Percentiles rank a stretch among this genome's conserved stretches.
Evolutionary conservation across 1,140 invertebrate genomes (phyloP).

Genomic region (Frieseomelitta varia): DNA sequence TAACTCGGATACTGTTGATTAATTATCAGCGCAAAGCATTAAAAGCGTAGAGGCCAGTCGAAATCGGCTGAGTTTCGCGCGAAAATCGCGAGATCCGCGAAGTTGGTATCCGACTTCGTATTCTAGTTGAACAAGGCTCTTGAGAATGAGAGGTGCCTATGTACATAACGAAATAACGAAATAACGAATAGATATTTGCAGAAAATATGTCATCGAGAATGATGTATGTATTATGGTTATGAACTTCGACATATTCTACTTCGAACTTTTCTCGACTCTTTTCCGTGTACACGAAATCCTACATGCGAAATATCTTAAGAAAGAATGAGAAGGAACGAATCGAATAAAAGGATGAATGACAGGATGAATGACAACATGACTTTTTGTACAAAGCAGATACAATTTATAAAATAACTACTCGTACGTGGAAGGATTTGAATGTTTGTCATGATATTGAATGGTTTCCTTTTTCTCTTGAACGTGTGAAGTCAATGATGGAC

Average conservation of each 20-base stretch:
- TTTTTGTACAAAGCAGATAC: no score
- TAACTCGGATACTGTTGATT: no score
- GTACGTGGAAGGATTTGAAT: constrained; percentile 24
- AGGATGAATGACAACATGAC: constrained; percentile 11
- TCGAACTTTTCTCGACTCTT: constrained; percentile 41
- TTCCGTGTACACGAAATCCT: neutral
- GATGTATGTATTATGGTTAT: neutral
- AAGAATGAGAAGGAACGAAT: neutral
- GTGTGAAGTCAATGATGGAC: neutral
- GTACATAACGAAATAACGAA: neutral
- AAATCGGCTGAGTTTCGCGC: neutral
- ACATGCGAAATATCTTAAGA: neutral
- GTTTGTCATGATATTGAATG: neutral
- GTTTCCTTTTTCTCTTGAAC: neutral
- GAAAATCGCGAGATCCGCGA: neutral
- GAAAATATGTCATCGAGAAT: neutral
- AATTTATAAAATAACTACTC: constrained; percentile 10
- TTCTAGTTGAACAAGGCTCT: neutral
- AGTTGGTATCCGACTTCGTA: no score
- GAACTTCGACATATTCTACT: neutral
- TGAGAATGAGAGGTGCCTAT: neutral
- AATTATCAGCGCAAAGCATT: neutral
- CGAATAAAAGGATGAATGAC: constrained; percentile 22
- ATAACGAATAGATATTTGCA: neutral
- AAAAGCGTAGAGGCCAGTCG: no score